These are phyloP conservation scores for Acanthopleura granulata DNA, from an alignment of 2,888 invertebrate species.

Conservation along the genomic window DNA sequence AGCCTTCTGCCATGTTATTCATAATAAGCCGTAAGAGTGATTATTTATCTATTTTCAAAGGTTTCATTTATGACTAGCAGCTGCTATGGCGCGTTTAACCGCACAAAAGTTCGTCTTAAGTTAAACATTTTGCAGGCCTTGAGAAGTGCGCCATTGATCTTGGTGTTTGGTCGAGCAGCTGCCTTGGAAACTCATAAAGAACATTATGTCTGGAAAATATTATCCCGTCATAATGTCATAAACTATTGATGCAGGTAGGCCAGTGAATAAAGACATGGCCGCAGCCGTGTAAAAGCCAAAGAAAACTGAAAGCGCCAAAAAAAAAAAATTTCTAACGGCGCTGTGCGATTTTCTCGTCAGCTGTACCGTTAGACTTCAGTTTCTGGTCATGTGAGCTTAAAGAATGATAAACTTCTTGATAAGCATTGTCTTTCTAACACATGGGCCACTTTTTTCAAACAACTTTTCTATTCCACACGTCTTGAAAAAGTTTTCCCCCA, in stretches of 20 bases:
- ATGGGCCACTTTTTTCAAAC: neutral
- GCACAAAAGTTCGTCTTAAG: constrained; percentile 15
- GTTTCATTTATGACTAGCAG: constrained; percentile 22
- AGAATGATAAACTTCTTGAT: neutral
- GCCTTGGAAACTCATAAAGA: constrained; percentile 18
- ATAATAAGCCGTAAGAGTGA: constrained; percentile 23
- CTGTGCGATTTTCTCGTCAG: constrained; percentile 1
- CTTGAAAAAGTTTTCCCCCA: no score
- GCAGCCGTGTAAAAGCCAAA: neutral
- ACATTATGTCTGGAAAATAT: constrained; percentile 17
- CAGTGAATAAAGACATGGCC: constrained; percentile 12
- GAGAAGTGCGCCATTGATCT: constrained; percentile 8
- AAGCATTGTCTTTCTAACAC: neutral
- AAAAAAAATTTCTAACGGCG: constrained; percentile 17
- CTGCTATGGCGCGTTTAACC: constrained; percentile 18
- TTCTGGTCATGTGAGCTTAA: constrained; percentile 7
- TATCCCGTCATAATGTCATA: constrained; percentile 20
- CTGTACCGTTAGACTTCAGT: neutral
- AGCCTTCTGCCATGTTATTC: constrained; percentile 21
- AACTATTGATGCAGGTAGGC: constrained; percentile 17
- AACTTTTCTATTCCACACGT: no score
- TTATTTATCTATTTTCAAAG: constrained; percentile 23
- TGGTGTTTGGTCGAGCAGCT: constrained; percentile 17
- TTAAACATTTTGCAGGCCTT: constrained; percentile 16
- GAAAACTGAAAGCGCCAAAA: neutral